phyloP scores from a whole-genome alignment of 2,888 invertebrate genomes.

The Ectobius pallidus region DNA sequence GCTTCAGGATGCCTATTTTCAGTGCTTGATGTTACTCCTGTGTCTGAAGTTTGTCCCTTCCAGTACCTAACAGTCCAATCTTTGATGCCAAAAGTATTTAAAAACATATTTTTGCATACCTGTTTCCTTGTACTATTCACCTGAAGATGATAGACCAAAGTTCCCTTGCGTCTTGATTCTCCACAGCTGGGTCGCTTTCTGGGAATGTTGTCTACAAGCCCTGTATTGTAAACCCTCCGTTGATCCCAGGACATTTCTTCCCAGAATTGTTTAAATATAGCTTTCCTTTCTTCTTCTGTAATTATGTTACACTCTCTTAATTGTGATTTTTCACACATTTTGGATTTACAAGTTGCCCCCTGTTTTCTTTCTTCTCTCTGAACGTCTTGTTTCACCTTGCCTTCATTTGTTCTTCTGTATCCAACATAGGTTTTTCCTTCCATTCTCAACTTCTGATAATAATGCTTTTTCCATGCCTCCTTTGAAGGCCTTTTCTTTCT shows the following conservation, averaged over 20 bases:
- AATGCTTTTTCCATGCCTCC: neutral
- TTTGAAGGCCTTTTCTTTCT: neutral
- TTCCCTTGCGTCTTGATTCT: slow-evolving; percentile 7
- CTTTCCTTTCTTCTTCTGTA: slow-evolving; percentile 9
- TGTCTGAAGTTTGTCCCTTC: slow-evolving; percentile 1
- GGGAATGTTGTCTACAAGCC: neutral
- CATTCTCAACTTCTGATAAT: neutral
- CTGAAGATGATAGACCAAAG: slow-evolving; percentile 12
- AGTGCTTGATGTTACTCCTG: neutral
- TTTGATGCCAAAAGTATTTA: slow-evolving; percentile 44
- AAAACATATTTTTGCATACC: slow-evolving; percentile 45
- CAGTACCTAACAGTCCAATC: slow-evolving; percentile 42
- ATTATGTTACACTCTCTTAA: slow-evolving; percentile 13
- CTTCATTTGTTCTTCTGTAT: neutral
- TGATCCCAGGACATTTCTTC: slow-evolving; percentile 1
- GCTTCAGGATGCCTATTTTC: too few relatives aligned
- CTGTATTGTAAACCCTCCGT: slow-evolving; percentile 5
- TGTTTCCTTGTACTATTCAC: neutral
- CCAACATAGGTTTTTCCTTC: neutral
- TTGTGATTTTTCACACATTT: neutral
- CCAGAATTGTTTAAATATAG: slow-evolving; percentile 17
- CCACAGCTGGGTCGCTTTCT: neutral
- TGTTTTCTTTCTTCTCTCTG: neutral
- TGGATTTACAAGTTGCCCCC: neutral
- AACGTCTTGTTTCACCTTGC: neutral